Base-by-base conservation (phyloP, 2,797 vertebrate species). In the Argya squamiceps region DNA sequence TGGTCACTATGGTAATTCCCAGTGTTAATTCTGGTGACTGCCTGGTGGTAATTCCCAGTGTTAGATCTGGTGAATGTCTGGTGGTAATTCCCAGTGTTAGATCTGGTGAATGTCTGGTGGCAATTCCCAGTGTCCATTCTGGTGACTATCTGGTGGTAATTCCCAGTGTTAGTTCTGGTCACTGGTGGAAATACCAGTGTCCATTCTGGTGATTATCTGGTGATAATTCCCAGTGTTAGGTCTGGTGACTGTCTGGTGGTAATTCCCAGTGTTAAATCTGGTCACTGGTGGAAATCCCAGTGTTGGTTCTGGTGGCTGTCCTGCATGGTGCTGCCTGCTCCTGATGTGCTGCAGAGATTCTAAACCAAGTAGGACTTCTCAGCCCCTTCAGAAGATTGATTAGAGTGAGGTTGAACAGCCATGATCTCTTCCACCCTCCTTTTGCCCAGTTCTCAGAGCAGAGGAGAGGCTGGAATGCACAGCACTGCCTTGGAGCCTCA, bases 131-230 rank as follows among this genome's bases (percentile, higher is more conserved):
- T 44, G 43, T 44, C 8, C 17, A 17, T 18, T 44, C 43, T 44
- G 43, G 43, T 44, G 8, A 21, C n/a, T n/a, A n/a, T n/a, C 34
- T 41, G 62, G 32, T 19, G 37, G 2, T 6, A 30, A 36, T 52
- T 52, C 10, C 17, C 37, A 24, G 12, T 15, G 41, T 46, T 53
- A 15, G 32, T 63, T 44, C 18, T 44, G 43, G 43, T 43, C 17
- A 43, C 43, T 37, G n/a, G n/a, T n/a, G n/a, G n/a, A n/a, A n/a
- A n/a, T n/a, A n/a, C 29, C 29, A 52, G 12, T 0, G 0, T 26
- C 30, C 30, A 12, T 43, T 69, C 78, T 74, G 29, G 15, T 36
- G 20, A 14, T 20, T 39, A 12, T 39, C 39, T 44, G 43, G 43
- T 44, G 43, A 19, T 44, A 44, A 44, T 44, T 44, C 43, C 43